Evolutionary conservation across 2,888 invertebrate genomes (phyloP), one percentile per base, ranked within the genome.

Genomic region (Hecatera dysodea): DNA sequence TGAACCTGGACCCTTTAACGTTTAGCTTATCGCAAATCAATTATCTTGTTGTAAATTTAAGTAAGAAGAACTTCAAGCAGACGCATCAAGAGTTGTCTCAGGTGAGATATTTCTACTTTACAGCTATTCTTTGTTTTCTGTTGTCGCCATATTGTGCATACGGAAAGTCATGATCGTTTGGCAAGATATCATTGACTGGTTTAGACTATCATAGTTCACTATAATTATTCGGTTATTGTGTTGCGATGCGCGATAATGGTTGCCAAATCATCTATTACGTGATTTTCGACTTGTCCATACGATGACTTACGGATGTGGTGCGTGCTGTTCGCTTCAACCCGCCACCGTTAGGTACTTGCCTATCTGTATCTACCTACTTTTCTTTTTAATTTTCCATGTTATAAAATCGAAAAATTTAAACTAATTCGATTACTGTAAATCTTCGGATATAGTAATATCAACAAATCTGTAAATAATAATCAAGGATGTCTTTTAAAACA

Each of bases 1-100:
- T 99, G 99, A 98, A 98, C 98, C 98, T 99, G 97, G 99, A 99
- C 98, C 98, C 99, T 97, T 97, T 99, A 97, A 98, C 98, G 97
- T 98, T 99, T 98, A 98, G 99, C 97, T 98, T 99, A 98, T 98
- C 98, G 97, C 99, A 99, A 98, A 99, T 99, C 97, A 98, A 98
- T 98, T 98, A 98, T 97, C 98, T 99, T 96, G 98, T 99, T 97
- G 97, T 98, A 96, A 98, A 98, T 97, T 97, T 99, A 97, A 98
- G 97, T 95, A 99, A 99, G 97, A 99, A 98, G 97, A 99, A 99
- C 97, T 98, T 97, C 96, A 98, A 98, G 96, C 98, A 98, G 95
- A 98, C 98, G 93, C 97, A 97, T 96, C 97, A 97, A 95, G 98
- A 98, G 96, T 97, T 99, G 95, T 97, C 97, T 93, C 97, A 98